These are phyloP conservation scores for Brenthis ino DNA, from an alignment of 2,888 invertebrate genomes.

Conservation along the genomic window DNA sequence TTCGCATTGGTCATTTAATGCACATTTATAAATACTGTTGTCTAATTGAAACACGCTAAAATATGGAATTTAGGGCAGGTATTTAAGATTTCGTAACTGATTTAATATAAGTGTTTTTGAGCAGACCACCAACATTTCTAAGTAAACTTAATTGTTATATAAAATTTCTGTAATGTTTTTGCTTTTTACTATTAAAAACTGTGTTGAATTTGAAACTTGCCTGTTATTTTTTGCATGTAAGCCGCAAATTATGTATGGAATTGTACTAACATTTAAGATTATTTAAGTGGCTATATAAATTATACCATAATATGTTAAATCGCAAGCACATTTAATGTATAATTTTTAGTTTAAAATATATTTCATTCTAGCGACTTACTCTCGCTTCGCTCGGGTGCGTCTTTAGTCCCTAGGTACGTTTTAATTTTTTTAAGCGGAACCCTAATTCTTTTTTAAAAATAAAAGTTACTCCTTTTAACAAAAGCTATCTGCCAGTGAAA, in stretches of 20 bases:
- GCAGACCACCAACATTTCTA: not conserved
- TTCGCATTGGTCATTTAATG: conserved; percentile 23
- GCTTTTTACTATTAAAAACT: not conserved
- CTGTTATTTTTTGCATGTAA: not conserved
- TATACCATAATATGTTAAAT: not conserved
- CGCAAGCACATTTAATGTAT: too few species aligned
- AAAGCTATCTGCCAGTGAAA: too few species aligned
- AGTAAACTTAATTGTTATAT: conserved; percentile 1
- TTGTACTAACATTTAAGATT: not conserved
- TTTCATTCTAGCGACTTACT: too few species aligned
- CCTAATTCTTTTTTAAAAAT: too few species aligned
- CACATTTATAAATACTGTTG: conserved; percentile 30
- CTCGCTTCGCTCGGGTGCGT: too few species aligned
- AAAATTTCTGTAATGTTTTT: not conserved
- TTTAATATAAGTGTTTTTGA: not conserved
- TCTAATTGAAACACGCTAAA: conserved; percentile 20
- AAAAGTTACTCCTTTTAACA: too few species aligned
- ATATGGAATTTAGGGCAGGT: conserved; percentile 27
- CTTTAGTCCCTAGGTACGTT: too few species aligned
- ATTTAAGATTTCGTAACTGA: conserved; percentile 24
- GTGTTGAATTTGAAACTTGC: not conserved
- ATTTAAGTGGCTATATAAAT: not conserved
- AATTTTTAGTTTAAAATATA: too few species aligned
- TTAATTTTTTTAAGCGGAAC: too few species aligned
- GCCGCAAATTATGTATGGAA: not conserved